phyloP scores from a whole-genome alignment of 2,888 invertebrate species.

The Myopa testacea region DNA sequence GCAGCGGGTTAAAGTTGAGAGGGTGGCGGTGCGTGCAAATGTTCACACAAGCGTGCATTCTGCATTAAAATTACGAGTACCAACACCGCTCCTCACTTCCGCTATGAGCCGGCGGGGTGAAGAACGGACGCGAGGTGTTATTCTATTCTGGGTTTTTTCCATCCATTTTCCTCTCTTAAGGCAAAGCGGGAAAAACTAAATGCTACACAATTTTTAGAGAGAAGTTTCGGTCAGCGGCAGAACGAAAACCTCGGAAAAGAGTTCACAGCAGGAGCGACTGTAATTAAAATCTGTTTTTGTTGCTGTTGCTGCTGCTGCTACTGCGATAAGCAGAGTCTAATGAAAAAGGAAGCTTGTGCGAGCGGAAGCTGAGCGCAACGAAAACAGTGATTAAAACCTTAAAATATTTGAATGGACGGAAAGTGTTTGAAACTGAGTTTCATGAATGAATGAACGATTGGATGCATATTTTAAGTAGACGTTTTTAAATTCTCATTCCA shows the following conservation, averaged over 20 bases:
- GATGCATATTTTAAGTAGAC: background rate
- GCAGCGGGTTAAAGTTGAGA: background rate
- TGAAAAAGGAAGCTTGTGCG: background rate
- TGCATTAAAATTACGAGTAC: background rate
- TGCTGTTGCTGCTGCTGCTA: background rate
- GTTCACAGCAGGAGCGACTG: background rate
- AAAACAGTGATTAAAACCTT: background rate
- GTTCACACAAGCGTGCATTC: background rate
- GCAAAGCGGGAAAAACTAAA: background rate
- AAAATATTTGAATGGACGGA: background rate
- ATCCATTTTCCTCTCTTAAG: background rate
- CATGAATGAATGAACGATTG: background rate
- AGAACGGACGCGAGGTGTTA: background rate
- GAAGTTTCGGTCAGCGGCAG: constrained; percentile 2
- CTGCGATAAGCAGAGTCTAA: background rate
- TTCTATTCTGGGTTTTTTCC: background rate
- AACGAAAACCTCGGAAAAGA: background rate
- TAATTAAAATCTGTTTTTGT: constrained; percentile 10
- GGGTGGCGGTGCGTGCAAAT: constrained; percentile 1
- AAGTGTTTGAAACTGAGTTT: background rate
- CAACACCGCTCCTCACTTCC: background rate
- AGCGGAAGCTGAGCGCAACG: constrained; percentile 8
- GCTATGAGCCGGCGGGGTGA: background rate
- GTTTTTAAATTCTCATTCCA: background rate
- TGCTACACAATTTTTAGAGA: background rate